These are phyloP conservation scores for Drosophila antonietae DNA, from an alignment of 2,888 invertebrate species.

Conservation along the genomic window DNA sequence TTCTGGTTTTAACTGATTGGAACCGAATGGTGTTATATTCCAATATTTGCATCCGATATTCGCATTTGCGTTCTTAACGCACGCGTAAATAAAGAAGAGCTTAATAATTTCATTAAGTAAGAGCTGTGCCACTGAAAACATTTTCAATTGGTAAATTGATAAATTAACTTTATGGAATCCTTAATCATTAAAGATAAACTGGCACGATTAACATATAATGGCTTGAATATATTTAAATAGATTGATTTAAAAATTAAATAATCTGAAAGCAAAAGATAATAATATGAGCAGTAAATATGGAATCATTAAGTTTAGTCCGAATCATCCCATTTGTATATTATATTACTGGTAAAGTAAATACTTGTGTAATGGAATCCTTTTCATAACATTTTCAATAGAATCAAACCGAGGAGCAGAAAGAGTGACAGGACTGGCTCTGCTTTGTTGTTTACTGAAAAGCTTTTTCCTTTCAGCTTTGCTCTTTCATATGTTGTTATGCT, in stretches of 20 bases:
- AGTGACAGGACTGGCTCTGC: neutral
- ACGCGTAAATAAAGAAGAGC: conserved; percentile 11
- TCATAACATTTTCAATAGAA: neutral
- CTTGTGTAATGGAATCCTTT: too few species aligned
- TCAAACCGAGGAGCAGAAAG: neutral
- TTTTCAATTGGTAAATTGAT: neutral
- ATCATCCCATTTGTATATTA: too few species aligned
- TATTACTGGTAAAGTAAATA: too few species aligned
- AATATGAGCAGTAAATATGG: too few species aligned
- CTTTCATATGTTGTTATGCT: too few species aligned
- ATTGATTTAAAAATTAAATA: neutral
- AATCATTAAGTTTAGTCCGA: too few species aligned
- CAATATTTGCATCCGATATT: conserved; percentile 20
- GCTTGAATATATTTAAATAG: neutral
- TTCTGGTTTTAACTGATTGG: conserved; percentile 41
- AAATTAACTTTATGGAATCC: neutral
- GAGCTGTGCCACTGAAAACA: neutral
- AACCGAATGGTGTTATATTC: conserved; percentile 24
- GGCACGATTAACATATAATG: neutral
- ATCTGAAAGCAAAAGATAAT: too few species aligned
- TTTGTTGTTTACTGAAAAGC: neutral
- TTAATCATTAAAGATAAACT: neutral
- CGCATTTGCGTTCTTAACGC: conserved; percentile 17
- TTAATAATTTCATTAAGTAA: conserved; percentile 17
- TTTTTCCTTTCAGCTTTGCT: too few species aligned